Evolutionary conservation across 2,797 vertebrate genomes (phyloP).

Genomic region (Agapornis canus): DNA sequence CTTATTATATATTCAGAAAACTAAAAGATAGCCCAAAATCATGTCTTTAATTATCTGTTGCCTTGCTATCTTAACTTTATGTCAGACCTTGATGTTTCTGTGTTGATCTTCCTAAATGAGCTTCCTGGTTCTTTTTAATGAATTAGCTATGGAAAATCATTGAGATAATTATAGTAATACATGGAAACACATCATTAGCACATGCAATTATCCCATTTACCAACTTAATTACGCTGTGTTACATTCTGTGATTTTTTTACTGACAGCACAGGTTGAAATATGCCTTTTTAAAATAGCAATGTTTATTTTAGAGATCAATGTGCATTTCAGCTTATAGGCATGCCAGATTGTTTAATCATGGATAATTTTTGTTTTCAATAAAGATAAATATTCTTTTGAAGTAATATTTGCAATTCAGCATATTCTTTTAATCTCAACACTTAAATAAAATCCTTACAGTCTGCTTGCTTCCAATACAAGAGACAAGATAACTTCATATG

Average conservation of each 20-base stretch:
- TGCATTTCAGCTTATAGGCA: not conserved
- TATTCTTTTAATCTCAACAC: not conserved
- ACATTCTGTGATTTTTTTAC: constrained; percentile 40
- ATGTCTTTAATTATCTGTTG: constrained; percentile 69
- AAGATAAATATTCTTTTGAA: not conserved
- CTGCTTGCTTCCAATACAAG: not conserved
- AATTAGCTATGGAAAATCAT: constrained; percentile 73
- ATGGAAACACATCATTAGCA: constrained; percentile 75
- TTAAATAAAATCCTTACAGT: not conserved
- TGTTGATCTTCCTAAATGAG: constrained; percentile 71
- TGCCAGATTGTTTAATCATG: not conserved
- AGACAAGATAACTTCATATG: not conserved
- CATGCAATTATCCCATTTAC: constrained; percentile 70
- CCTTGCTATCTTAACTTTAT: constrained; percentile 61
- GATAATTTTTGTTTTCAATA: not conserved
- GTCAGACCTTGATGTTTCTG: constrained; percentile 69
- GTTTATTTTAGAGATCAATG: not conserved
- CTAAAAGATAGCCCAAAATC: constrained; percentile 61
- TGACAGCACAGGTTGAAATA: constrained; percentile 44
- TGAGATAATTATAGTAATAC: constrained; percentile 72
- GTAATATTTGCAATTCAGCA: not conserved
- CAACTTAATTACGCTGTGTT: constrained; percentile 55
- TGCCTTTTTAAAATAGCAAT: constrained; percentile 14
- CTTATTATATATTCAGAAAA: constrained; percentile 34
- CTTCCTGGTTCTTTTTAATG: constrained; percentile 71